phyloP scores from a whole-genome alignment of 2,797 vertebrate species.

The Ateles fusciceps region DNA sequence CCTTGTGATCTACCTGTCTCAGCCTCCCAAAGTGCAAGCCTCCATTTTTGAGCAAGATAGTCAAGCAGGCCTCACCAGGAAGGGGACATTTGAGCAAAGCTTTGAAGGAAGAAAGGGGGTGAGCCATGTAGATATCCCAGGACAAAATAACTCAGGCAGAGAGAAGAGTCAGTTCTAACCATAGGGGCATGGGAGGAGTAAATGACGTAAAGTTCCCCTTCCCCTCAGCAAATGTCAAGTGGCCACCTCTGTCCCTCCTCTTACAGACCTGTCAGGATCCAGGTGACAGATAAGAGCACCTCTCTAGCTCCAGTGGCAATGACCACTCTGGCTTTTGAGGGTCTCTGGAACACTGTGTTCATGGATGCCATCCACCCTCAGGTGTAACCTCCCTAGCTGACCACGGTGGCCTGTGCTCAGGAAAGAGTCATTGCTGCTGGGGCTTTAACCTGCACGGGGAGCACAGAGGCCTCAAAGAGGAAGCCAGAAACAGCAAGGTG shows the following conservation, averaged over 20 bases:
- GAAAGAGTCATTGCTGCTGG: neutral
- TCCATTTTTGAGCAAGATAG: no score
- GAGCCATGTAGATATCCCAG: neutral
- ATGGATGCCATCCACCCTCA: no score
- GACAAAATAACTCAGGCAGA: neutral
- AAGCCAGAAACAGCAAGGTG: neutral
- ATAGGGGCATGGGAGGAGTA: neutral
- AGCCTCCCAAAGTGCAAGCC: no score
- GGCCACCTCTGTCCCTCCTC: neutral
- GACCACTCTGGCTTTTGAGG: neutral
- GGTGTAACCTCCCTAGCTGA: neutral
- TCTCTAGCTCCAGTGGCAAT: neutral
- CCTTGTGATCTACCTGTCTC: no score
- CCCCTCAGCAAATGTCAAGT: no score
- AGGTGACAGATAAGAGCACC: neutral
- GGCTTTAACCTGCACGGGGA: neutral
- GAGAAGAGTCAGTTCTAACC: neutral
- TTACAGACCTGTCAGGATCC: neutral
- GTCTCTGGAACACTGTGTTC: neutral
- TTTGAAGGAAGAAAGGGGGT: neutral
- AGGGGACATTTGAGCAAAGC: neutral
- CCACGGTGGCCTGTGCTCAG: no score
- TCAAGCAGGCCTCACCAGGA: neutral
- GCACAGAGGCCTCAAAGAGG: neutral
- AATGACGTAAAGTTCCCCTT: neutral